These are phyloP conservation scores for Neoniphon sammara DNA, from an alignment of 2,797 vertebrate genomes.

Conservation along the genomic window DNA sequence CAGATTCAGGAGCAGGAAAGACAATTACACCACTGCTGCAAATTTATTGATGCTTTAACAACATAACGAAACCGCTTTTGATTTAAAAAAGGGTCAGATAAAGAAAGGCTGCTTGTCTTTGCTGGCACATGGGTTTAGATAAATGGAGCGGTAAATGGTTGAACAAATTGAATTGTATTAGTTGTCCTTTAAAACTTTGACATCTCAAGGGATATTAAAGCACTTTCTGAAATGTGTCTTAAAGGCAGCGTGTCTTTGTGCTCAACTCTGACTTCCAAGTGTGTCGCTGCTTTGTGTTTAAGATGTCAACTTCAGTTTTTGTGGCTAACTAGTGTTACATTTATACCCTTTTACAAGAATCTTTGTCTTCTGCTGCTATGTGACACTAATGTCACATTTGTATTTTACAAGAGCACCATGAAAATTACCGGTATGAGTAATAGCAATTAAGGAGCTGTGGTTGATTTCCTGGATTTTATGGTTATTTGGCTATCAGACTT, in stretches of 20 bases:
- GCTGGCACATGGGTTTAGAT: slow-evolving; percentile 28
- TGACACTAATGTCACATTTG: not conserved
- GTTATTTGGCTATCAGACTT: not conserved
- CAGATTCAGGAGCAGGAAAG: too few relatives aligned
- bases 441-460: not conserved
- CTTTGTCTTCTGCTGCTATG: not conserved
- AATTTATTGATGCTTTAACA: too few relatives aligned
- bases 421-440: too few relatives aligned
- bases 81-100: not conserved
- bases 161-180: slow-evolving; percentile 36
- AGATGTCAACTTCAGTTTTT: not conserved
- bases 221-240: slow-evolving; percentile 28
- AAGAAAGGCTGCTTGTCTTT: not conserved
- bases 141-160: slow-evolving; percentile 47
- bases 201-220: slow-evolving; percentile 32
- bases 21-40: too few relatives aligned
- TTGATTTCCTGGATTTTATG: not conserved
- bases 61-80: too few relatives aligned
- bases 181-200: slow-evolving; percentile 21
- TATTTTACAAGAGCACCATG: too few relatives aligned
- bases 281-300: not conserved
- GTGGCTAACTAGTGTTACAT: not conserved
- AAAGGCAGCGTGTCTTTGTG: not conserved
- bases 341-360: not conserved
- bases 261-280: not conserved